Base-by-base conservation (phyloP, 2,797 vertebrate genomes). In the Malurus leucopterus region DNA sequence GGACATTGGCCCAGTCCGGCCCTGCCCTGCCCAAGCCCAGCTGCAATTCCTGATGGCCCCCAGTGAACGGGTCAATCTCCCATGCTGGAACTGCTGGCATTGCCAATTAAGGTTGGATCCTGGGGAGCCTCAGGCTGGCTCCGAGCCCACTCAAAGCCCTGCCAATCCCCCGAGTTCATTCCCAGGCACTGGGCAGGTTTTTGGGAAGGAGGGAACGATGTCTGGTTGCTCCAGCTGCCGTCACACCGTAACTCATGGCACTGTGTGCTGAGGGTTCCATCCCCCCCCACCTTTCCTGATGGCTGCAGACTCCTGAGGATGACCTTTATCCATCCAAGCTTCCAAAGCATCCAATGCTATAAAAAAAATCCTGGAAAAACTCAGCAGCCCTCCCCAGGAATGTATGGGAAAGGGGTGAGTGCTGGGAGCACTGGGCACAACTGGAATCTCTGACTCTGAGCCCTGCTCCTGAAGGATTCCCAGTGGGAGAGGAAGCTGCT, bases 141-240 rank as follows among this genome's bases (percentile, higher is more conserved):
- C 49, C 9, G 51, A 58, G 83, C 47, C 73, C 91, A 63, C 26
- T 24, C n/a, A 72, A 57, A 41, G 55, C 54, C 1, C 2, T 54
- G 93, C 95, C 91, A 53, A 95, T 82, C 85, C 41, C 67, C 75
- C 95, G 90, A 95, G 84, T 92, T 97, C 95, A 94, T 83, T 30
- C 62, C 40, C 34, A 95, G 85, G 61, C 83, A 73, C 65, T 50
- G 40, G 92, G 88, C 86, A 73, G 90, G 34, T 64, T 72, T 62
- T 23, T 41, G 69, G 69, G 59, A 50, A 10, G 54, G 63, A 77
- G 82, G 80, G 50, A 58, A 65, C 0, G n/a, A 50, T 14, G 86
- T 94, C 94, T 89, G 94, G 93, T 88, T 86, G n/a, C 6, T 1
- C 24, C 69, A 63, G 63, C 72, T 83, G 72, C 70, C 6, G 2